Evolutionary conservation across 2,888 invertebrate species (phyloP).

Genomic region (Nasonovia ribisnigri): DNA sequence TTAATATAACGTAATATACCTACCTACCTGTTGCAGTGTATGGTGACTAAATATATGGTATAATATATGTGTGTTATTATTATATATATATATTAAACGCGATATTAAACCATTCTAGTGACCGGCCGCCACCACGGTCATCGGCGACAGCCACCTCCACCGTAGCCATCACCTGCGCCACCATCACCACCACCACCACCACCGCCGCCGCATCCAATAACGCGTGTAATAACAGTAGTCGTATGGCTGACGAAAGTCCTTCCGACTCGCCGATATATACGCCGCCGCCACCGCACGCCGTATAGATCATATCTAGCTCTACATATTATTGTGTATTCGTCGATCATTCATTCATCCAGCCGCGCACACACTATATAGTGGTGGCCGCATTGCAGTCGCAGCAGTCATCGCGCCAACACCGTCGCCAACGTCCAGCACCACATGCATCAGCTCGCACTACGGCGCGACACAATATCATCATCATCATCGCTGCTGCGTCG

Average conservation of each 20-base stretch:
- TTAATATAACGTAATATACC: not conserved
- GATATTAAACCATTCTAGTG: not conserved
- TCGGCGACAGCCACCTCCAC: conserved; percentile 13
- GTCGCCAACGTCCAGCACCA: not conserved
- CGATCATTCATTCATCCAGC: conserved; percentile 30
- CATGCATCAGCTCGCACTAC: not conserved
- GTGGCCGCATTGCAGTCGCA: conserved; percentile 31
- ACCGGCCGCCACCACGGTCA: conserved; percentile 24
- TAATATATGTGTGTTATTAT: not conserved
- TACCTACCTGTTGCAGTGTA: not conserved
- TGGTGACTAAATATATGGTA: not conserved
- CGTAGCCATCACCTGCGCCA: too few species aligned
- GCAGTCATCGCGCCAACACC: conserved; percentile 22
- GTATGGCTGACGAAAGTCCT: conserved; percentile 33
- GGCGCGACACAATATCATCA: not conserved
- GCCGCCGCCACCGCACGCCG: conserved; percentile 17
- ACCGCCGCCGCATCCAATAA: not conserved
- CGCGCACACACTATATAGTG: conserved; percentile 9
- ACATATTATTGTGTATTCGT: conserved; percentile 14
- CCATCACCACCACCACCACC: not conserved
- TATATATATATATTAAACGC: not conserved
- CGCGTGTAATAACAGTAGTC: not conserved
- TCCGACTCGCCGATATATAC: conserved; percentile 17
- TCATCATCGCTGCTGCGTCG: not conserved
- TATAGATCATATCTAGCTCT: conserved; percentile 40